Evolutionary conservation across 2,888 invertebrate genomes (phyloP), one percentile per base, ranked within the genome.

Genomic region (Dione juno): DNA sequence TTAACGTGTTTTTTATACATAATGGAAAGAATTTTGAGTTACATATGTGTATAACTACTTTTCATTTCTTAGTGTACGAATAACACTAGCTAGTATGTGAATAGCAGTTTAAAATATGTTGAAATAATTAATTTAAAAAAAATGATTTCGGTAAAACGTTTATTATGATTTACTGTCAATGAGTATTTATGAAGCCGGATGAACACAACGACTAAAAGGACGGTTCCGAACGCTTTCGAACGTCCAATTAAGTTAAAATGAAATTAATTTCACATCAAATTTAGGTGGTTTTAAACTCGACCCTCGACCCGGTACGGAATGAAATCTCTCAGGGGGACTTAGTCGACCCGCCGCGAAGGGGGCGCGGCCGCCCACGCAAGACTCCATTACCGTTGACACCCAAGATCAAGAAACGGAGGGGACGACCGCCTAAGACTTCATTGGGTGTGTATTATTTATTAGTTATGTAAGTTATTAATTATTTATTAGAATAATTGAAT

Each of bases 361-460:
- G 88, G 0, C 83, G 94, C 53, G 94, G 94, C 0, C 75, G 94
- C 0, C 94, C 94, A 0, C 82, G 94, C 74, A 94, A 94, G 84
- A 93, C 93, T 9, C 94, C 94, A 9, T 79, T 93, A 74, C 92
- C 92, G 0, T 79, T 91, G 41, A 89, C 89, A 45, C 92, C 92
- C 11, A 90, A 92, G 81, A 88, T 92, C 73, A 93, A 93, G 84
- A 92, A 92, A 81, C 84, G 86, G 78, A 77, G 92, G 14, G 93
- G 93, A 2, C 88, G 93, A 6, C 93, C 93, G 74, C 93, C 93
- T 9, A 93, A 93, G 82, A 91, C 93, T 0, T 90, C 90, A 19
- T 82, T 92, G n/a, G 92, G 92, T 93, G 57, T 85, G 80, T 83
- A n/a, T 45, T 40, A 48, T 53, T 43, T 50, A 53, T 50, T 50